phyloP scores from a whole-genome alignment of 2,113 vertebrate species.

The Sinocyclocheilus rhinocerous region DNA sequence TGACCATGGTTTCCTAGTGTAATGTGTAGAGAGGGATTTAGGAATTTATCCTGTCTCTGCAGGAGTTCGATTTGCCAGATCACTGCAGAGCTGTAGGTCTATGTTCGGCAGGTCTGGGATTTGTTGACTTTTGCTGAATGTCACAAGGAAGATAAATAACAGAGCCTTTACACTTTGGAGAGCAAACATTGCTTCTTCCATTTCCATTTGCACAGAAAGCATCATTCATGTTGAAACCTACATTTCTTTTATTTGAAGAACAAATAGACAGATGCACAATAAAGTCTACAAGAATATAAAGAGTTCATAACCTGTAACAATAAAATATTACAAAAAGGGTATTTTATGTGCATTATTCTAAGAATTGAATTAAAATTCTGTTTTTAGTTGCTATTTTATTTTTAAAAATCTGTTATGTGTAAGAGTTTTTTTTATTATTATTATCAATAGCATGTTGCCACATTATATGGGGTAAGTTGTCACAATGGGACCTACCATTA shows the following conservation, averaged over 20 bases:
- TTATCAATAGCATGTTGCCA: neutral
- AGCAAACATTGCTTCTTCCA: slow-evolving; percentile 38
- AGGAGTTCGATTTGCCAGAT: slow-evolving; percentile 15
- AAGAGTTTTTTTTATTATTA: neutral
- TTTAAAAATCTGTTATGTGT: neutral
- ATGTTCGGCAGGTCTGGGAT: slow-evolving; percentile 29
- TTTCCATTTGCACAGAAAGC: slow-evolving; percentile 35
- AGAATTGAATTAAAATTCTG: neutral
- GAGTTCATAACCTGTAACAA: no score
- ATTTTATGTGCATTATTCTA: neutral
- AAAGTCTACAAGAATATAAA: no score
- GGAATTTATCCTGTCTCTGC: slow-evolving; percentile 11
- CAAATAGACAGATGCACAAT: neutral
- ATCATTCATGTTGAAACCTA: neutral
- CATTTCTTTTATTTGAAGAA: neutral
- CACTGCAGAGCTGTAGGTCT: slow-evolving; percentile 23
- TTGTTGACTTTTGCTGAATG: slow-evolving; percentile 45
- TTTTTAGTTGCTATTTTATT: neutral
- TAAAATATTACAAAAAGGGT: neutral
- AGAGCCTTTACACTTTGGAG: slow-evolving; percentile 40
- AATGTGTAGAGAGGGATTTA: slow-evolving; percentile 41
- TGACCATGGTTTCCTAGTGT: slow-evolving; percentile 12
- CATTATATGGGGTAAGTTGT: neutral
- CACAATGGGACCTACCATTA: neutral
- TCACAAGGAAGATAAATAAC: slow-evolving; percentile 48